Conservation (phyloP, 2,113 vertebrate genomes). For the Ptilorrhoa leucosticta region DNA sequence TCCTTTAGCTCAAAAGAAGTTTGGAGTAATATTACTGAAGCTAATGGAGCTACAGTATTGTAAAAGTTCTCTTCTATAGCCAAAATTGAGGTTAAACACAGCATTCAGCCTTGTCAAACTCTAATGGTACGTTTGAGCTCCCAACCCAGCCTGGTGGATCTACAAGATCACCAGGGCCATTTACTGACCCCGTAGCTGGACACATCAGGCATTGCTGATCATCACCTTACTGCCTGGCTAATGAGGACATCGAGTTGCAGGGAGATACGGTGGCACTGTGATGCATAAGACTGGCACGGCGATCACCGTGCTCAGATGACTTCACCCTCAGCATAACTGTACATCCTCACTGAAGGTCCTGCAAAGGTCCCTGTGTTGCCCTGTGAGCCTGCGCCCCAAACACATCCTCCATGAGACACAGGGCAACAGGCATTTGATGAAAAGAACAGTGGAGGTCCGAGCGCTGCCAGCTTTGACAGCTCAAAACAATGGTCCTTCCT, state of each 20-base stretch:
- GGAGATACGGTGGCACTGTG: background rate
- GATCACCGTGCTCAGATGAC: background rate
- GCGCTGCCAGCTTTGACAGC: background rate
- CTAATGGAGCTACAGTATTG: background rate
- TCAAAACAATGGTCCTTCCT: background rate
- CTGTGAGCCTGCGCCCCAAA: rapidly evolving
- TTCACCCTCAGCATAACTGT: background rate
- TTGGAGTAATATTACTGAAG: background rate
- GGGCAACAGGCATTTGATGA: background rate
- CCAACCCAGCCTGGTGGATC: background rate
- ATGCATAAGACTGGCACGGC: background rate
- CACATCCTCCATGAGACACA: background rate
- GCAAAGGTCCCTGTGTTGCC: background rate
- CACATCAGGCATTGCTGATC: background rate
- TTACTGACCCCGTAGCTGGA: background rate
- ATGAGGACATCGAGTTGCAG: background rate
- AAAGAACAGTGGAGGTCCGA: background rate
- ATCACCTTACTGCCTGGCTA: background rate
- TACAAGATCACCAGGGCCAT: background rate
- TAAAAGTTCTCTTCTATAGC: background rate
- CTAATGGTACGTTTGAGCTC: background rate
- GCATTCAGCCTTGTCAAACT: background rate
- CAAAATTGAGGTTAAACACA: background rate
- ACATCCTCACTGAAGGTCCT: background rate
- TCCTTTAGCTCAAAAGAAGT: background rate